Conservation (phyloP, 2,797 vertebrate genomes). For the Leptoclinus maculatus region DNA sequence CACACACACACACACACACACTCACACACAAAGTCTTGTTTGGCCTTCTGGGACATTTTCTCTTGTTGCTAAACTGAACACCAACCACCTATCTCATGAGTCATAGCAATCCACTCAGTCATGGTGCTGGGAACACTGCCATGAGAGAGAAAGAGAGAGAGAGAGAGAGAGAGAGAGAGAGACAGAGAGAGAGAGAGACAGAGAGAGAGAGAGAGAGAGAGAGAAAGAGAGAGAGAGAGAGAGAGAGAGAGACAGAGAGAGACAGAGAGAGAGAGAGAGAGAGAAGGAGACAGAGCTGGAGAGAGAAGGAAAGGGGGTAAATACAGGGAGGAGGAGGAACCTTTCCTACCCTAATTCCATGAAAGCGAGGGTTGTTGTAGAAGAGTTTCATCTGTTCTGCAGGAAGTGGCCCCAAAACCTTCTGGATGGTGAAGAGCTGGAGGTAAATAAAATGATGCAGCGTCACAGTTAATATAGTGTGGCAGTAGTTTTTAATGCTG, state of each 20-base stretch:
- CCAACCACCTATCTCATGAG: conserved; percentile 79
- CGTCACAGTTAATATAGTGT: neutral
- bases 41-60: conserved; percentile 75
- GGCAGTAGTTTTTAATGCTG: neutral
- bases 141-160: conserved; percentile 39
- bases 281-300: conserved; percentile 35
- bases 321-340: conserved; percentile 12
- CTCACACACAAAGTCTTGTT: conserved; percentile 40
- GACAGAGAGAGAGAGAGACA: conserved; percentile 1
- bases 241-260: conserved; percentile 23
- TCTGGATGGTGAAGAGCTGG: conserved; percentile 97
- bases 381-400: conserved; percentile 98
- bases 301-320: conserved; percentile 41
- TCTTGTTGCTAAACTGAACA: conserved; percentile 74
- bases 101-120: conserved; percentile 82
- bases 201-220: conserved; percentile 35
- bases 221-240: conserved; percentile 38
- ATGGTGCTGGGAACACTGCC: conserved; percentile 78
- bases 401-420: conserved; percentile 93
- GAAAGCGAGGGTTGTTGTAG: conserved; percentile 97
- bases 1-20: conserved; percentile 37
- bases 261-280: conserved; percentile 14
- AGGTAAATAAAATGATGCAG: conserved; percentile 21
- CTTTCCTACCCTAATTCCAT: conserved; percentile 90
- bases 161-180: conserved; percentile 20